phyloP scores from a whole-genome alignment of 2,888 invertebrate genomes.

The Trissoscelio sp. region DNA sequence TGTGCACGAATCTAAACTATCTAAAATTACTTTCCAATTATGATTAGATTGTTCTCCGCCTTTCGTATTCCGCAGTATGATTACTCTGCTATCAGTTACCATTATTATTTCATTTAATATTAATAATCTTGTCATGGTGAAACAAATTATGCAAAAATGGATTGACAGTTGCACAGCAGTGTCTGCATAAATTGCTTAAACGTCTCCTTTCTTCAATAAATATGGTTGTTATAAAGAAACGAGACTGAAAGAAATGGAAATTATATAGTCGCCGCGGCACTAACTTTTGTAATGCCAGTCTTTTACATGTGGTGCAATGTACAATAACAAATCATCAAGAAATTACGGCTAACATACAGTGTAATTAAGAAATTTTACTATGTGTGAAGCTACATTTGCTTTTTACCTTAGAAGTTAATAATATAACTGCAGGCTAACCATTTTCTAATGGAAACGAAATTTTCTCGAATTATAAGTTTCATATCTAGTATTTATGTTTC shows the following conservation, averaged over 20 bases:
- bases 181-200: slow-evolving; percentile 30
- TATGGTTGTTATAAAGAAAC: slow-evolving; percentile 29
- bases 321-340: slow-evolving; percentile 44
- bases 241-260: slow-evolving; percentile 20
- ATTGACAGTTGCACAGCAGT: slow-evolving; percentile 26
- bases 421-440: slow-evolving; percentile 32
- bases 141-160: slow-evolving; percentile 26
- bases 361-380: slow-evolving; percentile 51
- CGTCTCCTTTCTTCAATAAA: slow-evolving; percentile 46
- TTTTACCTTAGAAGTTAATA: slow-evolving; percentile 12
- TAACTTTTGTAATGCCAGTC: slow-evolving; percentile 47
- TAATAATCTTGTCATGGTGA: slow-evolving; percentile 29
- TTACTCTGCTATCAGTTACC: not conserved
- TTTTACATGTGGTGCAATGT: slow-evolving; percentile 46
- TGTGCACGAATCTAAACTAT: not conserved
- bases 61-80: too few relatives aligned
- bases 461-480: slow-evolving; percentile 2
- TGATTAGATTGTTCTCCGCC: not conserved
- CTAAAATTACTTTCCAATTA: slow-evolving; percentile 17
- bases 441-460: slow-evolving; percentile 46
- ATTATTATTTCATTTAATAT: slow-evolving; percentile 25
- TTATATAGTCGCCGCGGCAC: slow-evolving; percentile 25
- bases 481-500: not conserved
- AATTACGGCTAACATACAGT: slow-evolving; percentile 6
- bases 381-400: slow-evolving; percentile 44